Base-by-base conservation (phyloP, 2,113 vertebrate genomes). In the Erpornis zantholeuca region DNA sequence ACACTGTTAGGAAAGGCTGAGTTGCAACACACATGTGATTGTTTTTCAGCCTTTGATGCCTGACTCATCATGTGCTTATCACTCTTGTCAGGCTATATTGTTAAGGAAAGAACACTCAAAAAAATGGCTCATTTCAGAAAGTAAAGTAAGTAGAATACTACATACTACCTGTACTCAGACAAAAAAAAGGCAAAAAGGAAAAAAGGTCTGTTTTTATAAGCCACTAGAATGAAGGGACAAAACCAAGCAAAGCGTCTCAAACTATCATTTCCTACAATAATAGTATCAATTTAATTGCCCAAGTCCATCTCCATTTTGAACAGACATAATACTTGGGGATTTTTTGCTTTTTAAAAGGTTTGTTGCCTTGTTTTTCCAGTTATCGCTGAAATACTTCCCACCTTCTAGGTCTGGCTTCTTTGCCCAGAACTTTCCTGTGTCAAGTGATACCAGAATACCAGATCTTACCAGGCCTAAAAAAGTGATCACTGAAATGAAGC, bases 11-110 rank as follows among this genome's bases (percentile, higher is more conserved):
- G 20, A 68, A 57, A 76, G 47, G 25, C 33, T 45, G 60, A 24
- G 15, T n/a, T 23, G 36, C 27, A 61, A 56, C 2, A 5, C 2
- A 8, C 1, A 1, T 1, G 6, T n/a, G 15, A 40, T 13, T 24
- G 29, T 18, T 70, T 65, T 82, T 79, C 60, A 45, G 35, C 28
- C n/a, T 77, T 35, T 71, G 38, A 49, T 7, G 3, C 3, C 27
- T 65, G 88, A 90, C 18, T 45, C 9, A 13, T 38, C 27, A 33
- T 10, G 8, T 24, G 38, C 19, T 86, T 44, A 49, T 16, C 15
- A n/a, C 29, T 38, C 49, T 47, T 47, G 36, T 45, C 38, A 65
- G 29, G 27, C 27, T 50, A 14, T 24, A 57, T 24, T 35, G 12
- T 66, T 40, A 65, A 54, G 31, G 19, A 90, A 79, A 70, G 15